Evolutionary conservation across 2,113 vertebrate genomes (phyloP).

Genomic region (Puma concolor): DNA sequence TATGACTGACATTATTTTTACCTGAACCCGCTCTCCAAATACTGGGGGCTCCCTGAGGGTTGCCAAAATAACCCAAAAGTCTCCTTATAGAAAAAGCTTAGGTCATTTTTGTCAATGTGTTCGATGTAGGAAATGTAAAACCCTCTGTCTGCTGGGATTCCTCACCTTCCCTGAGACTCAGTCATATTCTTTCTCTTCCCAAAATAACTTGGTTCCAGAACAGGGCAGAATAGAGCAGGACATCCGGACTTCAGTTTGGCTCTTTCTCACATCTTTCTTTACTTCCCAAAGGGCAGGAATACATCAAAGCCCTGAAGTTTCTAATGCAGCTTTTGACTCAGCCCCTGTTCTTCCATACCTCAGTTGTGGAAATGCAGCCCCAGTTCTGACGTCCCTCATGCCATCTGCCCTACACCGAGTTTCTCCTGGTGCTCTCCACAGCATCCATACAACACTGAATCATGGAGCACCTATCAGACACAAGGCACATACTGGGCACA

Average conservation of each 20-base stretch:
- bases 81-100: conserved; percentile 21
- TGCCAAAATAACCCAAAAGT: conserved; percentile 30
- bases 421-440: too few species aligned
- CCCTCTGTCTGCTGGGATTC: neutral
- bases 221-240: neutral
- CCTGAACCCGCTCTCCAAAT: conserved; percentile 53
- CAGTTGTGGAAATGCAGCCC: neutral
- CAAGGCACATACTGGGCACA: neutral
- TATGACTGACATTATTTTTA: conserved; percentile 24
- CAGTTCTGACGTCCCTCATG: neutral
- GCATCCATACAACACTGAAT: neutral
- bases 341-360: neutral
- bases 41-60: neutral
- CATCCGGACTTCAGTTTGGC: neutral
- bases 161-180: neutral
- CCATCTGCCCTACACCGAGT: neutral
- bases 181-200: conserved; percentile 16
- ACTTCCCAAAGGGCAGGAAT: neutral
- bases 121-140: neutral
- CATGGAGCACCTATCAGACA: neutral
- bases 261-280: neutral
- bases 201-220: conserved; percentile 8
- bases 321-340: neutral
- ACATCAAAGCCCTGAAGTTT: neutral
- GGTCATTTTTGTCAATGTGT: neutral